Evolutionary conservation across 2,888 invertebrate genomes (phyloP), one percentile per base, ranked within the genome.

Genomic region (Ormyrus thymus): DNA sequence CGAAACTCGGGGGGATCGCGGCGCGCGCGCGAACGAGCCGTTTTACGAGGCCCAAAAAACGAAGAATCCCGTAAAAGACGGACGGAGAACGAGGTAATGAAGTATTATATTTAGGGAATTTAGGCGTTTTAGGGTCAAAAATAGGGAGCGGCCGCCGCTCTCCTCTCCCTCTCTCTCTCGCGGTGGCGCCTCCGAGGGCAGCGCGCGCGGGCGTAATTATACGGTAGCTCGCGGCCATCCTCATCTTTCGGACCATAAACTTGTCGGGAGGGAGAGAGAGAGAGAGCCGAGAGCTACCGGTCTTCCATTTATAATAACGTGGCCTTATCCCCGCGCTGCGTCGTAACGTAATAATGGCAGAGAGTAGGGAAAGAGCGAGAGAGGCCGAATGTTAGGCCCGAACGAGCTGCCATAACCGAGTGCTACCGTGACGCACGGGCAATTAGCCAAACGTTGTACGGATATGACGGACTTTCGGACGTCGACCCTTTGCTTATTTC

Each of bases 231-330:
- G 73, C 82, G 80, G 82, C 79, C 83, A 82, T 84, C 85, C 85
- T 85, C 85, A 82, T 84, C 84, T 83, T 84, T 84, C 84, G 81
- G 86, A 88, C 88, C 87, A 88, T 89, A 89, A 89, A 89, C 86
- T 89, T 86, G 86, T 86, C 86, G 85, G 29, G 29, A 84, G 73
- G 45, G 55, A 1, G 56, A 43, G 61, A 48, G 48, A 53, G 48
- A 64, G 64, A 45, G 64, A 65, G 43, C 68, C 15, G 48, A 64
- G 43, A 76, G 87, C 89, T 90, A 90, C 90, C 84, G 89, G 90
- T 89, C 87, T 89, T 90, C 85, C 86, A 83, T 84, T 84, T 87
- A 88, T 90, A 89, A 89, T 88, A 81, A 78, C 76, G 56, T 15
- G 69, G 70, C 62, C 66, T 75, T 75, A 80, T 71, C 84, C 84